Base-by-base conservation (phyloP, 2,888 invertebrate species). In the Mesorhabditis spiculigera region DNA sequence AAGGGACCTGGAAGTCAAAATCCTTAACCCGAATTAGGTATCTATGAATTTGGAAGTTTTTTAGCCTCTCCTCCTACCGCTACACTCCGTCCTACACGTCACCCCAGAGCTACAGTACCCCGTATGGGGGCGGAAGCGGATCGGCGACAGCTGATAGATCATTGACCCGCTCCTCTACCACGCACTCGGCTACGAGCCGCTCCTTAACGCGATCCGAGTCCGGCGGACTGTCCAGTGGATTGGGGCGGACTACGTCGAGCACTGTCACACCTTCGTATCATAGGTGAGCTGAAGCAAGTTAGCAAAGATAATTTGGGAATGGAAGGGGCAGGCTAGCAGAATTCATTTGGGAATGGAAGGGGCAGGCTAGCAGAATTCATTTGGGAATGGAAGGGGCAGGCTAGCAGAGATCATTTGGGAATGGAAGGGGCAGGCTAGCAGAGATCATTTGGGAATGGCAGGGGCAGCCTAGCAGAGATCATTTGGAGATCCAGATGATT, bases 1-100 rank as follows among this genome's bases (percentile, higher is more conserved):
- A 50, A 13, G 3, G 50, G 13, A 28, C 28, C 28, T 28, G 28
- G 28, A 28, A 28, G 28, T 28, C 28, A 28, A 28, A 28, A 28
- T 28, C 3, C 8, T 3, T 8, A 8, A 13, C 50, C 13, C 10
- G 10, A 50, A 13, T 13, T 50, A 50, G 50, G 28, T n/a, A n/a
- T n/a, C n/a, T n/a, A n/a, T n/a, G n/a, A n/a, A n/a, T n/a, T n/a
- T n/a, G n/a, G n/a, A n/a, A n/a, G n/a, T n/a, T n/a, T 16, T 63
- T 63, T 3, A 63, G 63, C 16, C 41, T 63, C 6, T 63, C 63
- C 13, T 63, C 63, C 6, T 63, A 63, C 41, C 63, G 63, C 41
- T 63, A 63, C 63, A 8, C 10, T 8, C 63, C 63, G n/a, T 63
- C 63, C 13, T 63, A 50, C 58, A 50, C 16, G 16, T n/a, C 63